Base-by-base conservation (phyloP, 1,140 invertebrate species). In the Pemphigus obesinymphae region DNA sequence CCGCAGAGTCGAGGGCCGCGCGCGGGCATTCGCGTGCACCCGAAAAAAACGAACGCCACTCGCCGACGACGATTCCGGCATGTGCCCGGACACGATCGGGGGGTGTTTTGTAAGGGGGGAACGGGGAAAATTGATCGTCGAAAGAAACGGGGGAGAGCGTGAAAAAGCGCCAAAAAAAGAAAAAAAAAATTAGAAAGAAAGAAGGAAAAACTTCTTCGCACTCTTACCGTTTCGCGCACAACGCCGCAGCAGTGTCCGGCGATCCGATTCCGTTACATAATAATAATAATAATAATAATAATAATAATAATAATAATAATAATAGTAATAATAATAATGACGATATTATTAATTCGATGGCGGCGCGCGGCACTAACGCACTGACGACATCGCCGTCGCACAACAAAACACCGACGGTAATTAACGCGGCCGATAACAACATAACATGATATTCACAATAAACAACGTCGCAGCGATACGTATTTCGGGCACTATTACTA, bases 391-490 rank as follows among this genome's bases (percentile, higher is more conserved):
- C 23, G 11, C 45, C 23, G 70, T 50, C 70, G 70, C 45, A 73
- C 70, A 31, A 50, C 45, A 15, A 50, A n/a, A 73, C 70, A 50
- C 43, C 43, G 70, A 50, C 70, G 70, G 70, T 17, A 73, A 73
- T 73, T 73, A 73, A 48, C 34, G 20, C 58, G 76, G 55, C 73
- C 53, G 73, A 58, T 58, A 78, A 55, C 76, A 80, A 80, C 76
- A 80, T 80, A 80, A 80, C 76, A 80, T 80, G 53, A 80, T 80
- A 61, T 80, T 80, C 53, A 58, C 76, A 80, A 80, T 80, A 80
- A 63, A 80, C 76, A 80, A 58, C 76, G 50, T 29, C 53, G 53
- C 50, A 20, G 37, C 55, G 55, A 80, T 80, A 80, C 50, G 55
- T 63, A 80, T 80, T 80, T 80, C 55, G 76, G 55, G 37, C 45